Conservation (phyloP, 53 echinoderm and acorn worm genomes). For the Paracentrotus lividus region DNA sequence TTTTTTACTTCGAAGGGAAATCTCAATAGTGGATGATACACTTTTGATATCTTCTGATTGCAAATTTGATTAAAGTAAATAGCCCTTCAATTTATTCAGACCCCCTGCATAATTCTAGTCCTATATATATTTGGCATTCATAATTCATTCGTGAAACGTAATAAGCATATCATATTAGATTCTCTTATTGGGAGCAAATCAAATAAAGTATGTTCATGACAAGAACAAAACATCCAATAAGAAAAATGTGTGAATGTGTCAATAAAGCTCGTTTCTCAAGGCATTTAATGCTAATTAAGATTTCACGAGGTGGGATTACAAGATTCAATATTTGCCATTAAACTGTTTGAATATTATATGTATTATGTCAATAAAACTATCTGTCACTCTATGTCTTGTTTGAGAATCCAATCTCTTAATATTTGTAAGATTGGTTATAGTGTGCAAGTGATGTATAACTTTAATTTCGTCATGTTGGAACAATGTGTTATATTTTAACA, state of each 20-base stretch:
- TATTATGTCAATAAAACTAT: slow-evolving; percentile 52
- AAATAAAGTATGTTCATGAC: not conserved
- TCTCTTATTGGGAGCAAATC: too few species aligned
- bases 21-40: too few species aligned
- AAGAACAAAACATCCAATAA: slow-evolving; percentile 1
- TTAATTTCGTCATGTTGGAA: not conserved
- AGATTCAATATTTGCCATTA: slow-evolving; percentile 23
- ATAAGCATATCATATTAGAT: too few species aligned
- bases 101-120: too few species aligned
- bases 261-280: not conserved
- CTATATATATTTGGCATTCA: too few species aligned
- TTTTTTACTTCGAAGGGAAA: too few species aligned
- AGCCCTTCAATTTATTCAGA: too few species aligned
- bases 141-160: too few species aligned
- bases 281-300: slow-evolving; percentile 43
- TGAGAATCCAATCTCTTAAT: too few species aligned
- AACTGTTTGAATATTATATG: not conserved
- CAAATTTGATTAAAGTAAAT: too few species aligned
- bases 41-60: too few species aligned
- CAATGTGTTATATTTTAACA: not conserved
- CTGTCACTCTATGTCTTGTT: not conserved
- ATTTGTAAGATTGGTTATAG: not conserved
- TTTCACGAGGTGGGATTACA: not conserved
- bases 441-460: not conserved
- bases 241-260: slow-evolving; percentile 57